Percentiles rank a stretch among this genome's conserved stretches.
Conservation (phyloP, 2,113 vertebrate species). For the Cyprinodon variegatus region DNA sequence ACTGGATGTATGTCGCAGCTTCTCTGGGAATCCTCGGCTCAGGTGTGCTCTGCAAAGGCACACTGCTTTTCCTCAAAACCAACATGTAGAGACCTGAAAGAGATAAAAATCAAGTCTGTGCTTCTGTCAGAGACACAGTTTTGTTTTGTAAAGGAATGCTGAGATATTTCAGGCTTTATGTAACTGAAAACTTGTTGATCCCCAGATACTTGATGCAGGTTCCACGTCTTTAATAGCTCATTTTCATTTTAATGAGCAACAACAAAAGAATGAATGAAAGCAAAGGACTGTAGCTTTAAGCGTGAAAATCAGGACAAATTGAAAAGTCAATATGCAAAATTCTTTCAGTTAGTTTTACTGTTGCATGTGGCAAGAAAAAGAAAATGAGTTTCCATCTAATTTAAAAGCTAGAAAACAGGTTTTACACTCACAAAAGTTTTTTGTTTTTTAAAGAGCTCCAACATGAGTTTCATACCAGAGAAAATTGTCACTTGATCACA, state of each 20-base stretch:
- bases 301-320: too few relatives aligned
- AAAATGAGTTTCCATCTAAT: too few relatives aligned
- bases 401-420: too few relatives aligned
- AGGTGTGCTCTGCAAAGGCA: too few relatives aligned
- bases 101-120: fast-evolving
- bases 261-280: not conserved
- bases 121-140: not conserved
- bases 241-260: not conserved
- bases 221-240: not conserved
- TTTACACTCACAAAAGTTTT: too few relatives aligned
- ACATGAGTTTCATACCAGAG: too few relatives aligned
- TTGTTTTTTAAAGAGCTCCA: too few relatives aligned
- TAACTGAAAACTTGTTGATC: not conserved
- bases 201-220: not conserved
- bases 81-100: conserved; percentile 19
- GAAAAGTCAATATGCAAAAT: too few relatives aligned
- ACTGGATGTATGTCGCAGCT: not conserved
- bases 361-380: too few relatives aligned
- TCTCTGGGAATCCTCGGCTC: not conserved
- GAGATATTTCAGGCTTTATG: not conserved
- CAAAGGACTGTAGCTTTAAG: not conserved
- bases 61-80: not conserved
- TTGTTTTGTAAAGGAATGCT: not conserved
- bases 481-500: too few relatives aligned
- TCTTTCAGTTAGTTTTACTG: too few relatives aligned